phyloP scores from a whole-genome alignment of 1,140 invertebrate genomes.

The Hydropsyche tenuis region DNA sequence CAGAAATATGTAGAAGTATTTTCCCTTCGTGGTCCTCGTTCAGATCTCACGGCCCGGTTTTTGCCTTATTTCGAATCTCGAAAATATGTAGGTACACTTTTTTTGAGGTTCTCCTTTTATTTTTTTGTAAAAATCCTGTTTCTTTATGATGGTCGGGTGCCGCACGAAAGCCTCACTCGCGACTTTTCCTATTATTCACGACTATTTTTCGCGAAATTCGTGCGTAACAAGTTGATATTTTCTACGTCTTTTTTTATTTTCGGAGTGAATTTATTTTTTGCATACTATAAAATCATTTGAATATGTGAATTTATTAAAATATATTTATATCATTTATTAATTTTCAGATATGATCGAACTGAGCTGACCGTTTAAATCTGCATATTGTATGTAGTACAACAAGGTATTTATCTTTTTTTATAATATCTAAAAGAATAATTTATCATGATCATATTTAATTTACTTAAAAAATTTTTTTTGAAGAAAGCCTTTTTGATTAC shows the following conservation, averaged over 20 bases:
- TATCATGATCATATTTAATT: neutral
- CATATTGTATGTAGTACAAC: neutral
- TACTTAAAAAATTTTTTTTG: neutral
- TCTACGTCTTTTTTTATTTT: neutral
- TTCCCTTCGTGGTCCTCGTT: neutral
- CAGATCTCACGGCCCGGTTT: no score
- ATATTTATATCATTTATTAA: neutral
- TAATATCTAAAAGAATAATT: no score
- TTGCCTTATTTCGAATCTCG: no score
- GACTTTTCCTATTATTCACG: slow-evolving; percentile 12
- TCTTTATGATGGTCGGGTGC: slow-evolving; percentile 10
- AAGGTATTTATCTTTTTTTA: no score
- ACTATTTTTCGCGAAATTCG: slow-evolving; percentile 1
- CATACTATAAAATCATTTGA: no score
- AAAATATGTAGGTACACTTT: no score
- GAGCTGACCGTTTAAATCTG: neutral
- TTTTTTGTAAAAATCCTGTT: slow-evolving; percentile 1
- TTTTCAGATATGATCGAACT: slow-evolving; percentile 8
- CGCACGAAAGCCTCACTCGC: neutral
- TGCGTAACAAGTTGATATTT: slow-evolving; percentile 25
- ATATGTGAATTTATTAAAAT: neutral
- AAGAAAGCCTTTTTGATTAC: neutral
- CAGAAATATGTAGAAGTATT: slow-evolving; percentile 8
- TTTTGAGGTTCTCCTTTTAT: no score
- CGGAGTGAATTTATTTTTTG: no score